Conservation (phyloP, 2,888 invertebrate genomes). For the Neocrepidodera transversa region DNA sequence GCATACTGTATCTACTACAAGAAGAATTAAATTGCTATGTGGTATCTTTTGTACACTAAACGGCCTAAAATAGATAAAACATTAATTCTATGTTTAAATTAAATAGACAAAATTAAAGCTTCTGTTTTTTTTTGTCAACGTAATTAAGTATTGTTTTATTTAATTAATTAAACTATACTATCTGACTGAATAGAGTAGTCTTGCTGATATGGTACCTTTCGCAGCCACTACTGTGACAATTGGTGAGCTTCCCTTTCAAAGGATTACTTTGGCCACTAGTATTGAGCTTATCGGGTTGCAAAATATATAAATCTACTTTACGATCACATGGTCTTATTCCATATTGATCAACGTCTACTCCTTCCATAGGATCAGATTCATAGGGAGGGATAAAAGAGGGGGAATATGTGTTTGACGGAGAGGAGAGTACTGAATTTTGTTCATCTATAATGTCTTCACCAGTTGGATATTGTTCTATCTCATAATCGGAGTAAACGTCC, state of each 20-base stretch:
- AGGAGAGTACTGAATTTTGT: slow-evolving; percentile 54
- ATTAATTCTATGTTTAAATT: too few species aligned
- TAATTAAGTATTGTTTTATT: too few species aligned
- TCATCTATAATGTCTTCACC: slow-evolving; percentile 52
- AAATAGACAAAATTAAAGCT: too few species aligned
- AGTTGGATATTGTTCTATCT: slow-evolving; percentile 43
- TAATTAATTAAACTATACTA: too few species aligned
- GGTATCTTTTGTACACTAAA: slow-evolving; percentile 93
- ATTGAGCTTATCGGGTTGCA: slow-evolving; percentile 82
- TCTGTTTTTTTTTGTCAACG: too few species aligned
- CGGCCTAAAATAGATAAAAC: slow-evolving; percentile 66
- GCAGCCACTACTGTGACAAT: slow-evolving; percentile 87
- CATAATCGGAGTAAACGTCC: slow-evolving; percentile 45
- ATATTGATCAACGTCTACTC: slow-evolving; percentile 58
- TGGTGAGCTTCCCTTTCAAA: slow-evolving; percentile 86
- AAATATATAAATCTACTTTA: slow-evolving; percentile 83
- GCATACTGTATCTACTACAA: slow-evolving; percentile 88
- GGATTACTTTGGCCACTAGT: slow-evolving; percentile 82
- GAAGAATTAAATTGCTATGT: slow-evolving; percentile 85
- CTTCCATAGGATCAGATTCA: slow-evolving; percentile 58
- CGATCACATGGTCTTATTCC: slow-evolving; percentile 84
- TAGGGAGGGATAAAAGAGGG: slow-evolving; percentile 57
- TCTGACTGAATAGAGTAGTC: too few species aligned
- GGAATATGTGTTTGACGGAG: slow-evolving; percentile 61
- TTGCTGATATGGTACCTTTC: too few species aligned